Evolutionary conservation across 2,113 vertebrate genomes (phyloP), one percentile per base, ranked within the genome.

Genomic region (Periophthalmus modestus): DNA sequence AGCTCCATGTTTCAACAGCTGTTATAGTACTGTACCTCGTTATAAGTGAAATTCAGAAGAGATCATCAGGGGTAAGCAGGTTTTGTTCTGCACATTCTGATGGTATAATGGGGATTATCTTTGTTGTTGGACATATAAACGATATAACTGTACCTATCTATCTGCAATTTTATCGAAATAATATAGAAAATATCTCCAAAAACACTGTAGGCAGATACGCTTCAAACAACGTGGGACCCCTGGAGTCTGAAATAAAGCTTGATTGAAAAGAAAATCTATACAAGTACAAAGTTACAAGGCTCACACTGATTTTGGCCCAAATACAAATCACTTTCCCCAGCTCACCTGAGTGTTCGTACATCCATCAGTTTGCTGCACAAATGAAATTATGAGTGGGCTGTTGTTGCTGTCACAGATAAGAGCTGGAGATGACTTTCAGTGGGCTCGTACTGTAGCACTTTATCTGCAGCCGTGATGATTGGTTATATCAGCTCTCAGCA

Each of bases 391-490:
- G 54, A 66, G 69, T 54, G 71, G 55, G 69, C 59, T 62, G 71
- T 76, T 74, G 82, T 79, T 58, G 23, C 80, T 73, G 76, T 83
- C 78, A 82, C 74, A 82, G 78, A 86, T 71, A 82, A 71, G 57
- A 50, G 71, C 74, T 71, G 77, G 66, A 77, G 86, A 86, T 84
- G 74, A 74, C 73, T 74, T 76, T 74, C 68, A 39, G 55, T 58
- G 74, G 74, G 71, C 67, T 43, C 69, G 54, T 66, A 73, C 73
- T 57, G 46, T 71, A 68, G 83, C 73, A 82, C 81, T 66, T 62
- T 62, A 62, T 62, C 59, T 62, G 59, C 6, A 28, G 59, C 18
- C 69, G 66, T 59, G 59, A 75, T 72, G 85, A 83, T 78, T 81
- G 78, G 80, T 75, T 82, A 75, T 73, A 82, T 71, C 71, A 72